A percentile compares a stretch with the other conserved stretches of the same genome.
These are phyloP conservation scores for Drosophila rubida DNA, from an alignment of 2,888 invertebrate genomes.

Conservation along the genomic window DNA sequence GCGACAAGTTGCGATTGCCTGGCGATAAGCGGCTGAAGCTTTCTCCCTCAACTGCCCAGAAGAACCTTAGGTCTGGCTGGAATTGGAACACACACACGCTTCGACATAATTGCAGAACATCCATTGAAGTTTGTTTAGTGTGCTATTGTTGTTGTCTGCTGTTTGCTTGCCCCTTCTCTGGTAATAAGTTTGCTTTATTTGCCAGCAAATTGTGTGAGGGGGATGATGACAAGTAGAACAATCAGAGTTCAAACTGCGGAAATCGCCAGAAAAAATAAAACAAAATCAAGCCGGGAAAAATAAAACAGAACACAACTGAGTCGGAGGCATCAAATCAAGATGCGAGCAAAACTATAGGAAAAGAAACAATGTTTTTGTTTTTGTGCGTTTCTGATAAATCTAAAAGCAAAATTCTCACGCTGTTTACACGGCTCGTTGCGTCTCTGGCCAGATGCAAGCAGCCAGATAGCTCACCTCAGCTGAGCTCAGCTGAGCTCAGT, in stretches of 20 bases:
- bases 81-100: slow-evolving; percentile 55
- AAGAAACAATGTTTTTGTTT: slow-evolving; percentile 44
- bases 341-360: slow-evolving; percentile 6
- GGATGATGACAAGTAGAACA: slow-evolving; percentile 69
- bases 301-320: neutral
- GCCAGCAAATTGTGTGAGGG: slow-evolving; percentile 41
- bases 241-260: slow-evolving; percentile 73
- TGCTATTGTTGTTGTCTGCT: slow-evolving; percentile 8
- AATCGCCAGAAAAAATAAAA: slow-evolving; percentile 65
- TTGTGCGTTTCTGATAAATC: slow-evolving; percentile 43
- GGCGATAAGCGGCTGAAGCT: slow-evolving; percentile 51
- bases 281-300: neutral
- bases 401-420: slow-evolving; percentile 79
- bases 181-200: slow-evolving; percentile 63
- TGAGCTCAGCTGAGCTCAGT: neutral
- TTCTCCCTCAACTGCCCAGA: slow-evolving; percentile 42
- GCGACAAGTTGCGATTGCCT: slow-evolving; percentile 59
- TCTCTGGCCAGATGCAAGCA: slow-evolving; percentile 53
- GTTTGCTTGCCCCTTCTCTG: slow-evolving; percentile 21
- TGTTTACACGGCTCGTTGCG: slow-evolving; percentile 81
- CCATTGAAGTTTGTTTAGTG: slow-evolving; percentile 47
- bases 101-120: slow-evolving; percentile 51
- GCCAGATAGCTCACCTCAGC: slow-evolving; percentile 41
- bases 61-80: slow-evolving; percentile 13
- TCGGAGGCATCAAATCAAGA: slow-evolving; percentile 42